Evolutionary conservation across 2,888 invertebrate species (phyloP).

Genomic region (Heliothis peltigera): DNA sequence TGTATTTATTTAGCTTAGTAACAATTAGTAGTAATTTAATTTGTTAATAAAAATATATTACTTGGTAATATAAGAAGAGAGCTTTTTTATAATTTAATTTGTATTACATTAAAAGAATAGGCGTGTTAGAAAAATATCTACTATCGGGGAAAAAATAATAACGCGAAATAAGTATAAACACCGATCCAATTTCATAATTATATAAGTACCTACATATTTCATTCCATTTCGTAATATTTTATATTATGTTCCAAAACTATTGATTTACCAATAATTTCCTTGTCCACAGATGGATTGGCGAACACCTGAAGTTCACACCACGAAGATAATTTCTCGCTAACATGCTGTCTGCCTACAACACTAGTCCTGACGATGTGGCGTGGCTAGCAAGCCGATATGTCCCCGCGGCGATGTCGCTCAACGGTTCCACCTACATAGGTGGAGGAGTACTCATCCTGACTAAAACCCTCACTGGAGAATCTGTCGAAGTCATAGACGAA

Average conservation of each 20-base stretch:
- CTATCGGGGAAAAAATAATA: too few relatives aligned
- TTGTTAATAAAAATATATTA: too few relatives aligned
- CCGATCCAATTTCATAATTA: too few relatives aligned
- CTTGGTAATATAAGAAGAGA: too few relatives aligned
- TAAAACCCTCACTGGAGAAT: slow-evolving; percentile 84
- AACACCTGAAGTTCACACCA: slow-evolving; percentile 32
- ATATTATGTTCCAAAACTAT: neutral
- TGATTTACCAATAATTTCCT: slow-evolving; percentile 50
- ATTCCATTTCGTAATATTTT: neutral
- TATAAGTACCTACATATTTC: too few relatives aligned
- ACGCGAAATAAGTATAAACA: too few relatives aligned
- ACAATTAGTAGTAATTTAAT: too few relatives aligned
- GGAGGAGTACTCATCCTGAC: slow-evolving; percentile 82
- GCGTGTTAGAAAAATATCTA: too few relatives aligned
- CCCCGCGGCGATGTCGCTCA: slow-evolving; percentile 78
- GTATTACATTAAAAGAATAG: too few relatives aligned
- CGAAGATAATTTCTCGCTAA: slow-evolving; percentile 60
- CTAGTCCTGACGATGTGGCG: slow-evolving; percentile 66
- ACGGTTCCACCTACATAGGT: slow-evolving; percentile 75
- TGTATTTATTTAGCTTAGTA: too few relatives aligned
- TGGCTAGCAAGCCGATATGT: slow-evolving; percentile 71
- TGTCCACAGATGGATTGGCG: slow-evolving; percentile 82
- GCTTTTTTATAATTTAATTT: too few relatives aligned
- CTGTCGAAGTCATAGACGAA: slow-evolving; percentile 83
- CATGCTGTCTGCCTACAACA: slow-evolving; percentile 71